Base-by-base conservation (phyloP, 2,888 invertebrate species). In the Ormyrus thymus region DNA sequence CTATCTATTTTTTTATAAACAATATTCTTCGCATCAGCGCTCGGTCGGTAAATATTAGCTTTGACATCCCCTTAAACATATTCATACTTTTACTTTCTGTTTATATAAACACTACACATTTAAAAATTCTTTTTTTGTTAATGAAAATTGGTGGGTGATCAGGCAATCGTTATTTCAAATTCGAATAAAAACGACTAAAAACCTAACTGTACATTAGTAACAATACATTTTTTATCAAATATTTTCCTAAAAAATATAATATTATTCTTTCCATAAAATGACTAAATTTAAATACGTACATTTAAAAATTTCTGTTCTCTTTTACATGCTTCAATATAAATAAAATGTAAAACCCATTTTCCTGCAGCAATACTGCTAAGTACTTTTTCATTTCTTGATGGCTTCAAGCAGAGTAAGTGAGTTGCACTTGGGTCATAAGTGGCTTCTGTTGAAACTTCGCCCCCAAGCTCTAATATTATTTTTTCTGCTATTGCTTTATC, bases 321-420 rank as follows among this genome's bases (percentile, higher is more conserved):
- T 8, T 92, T 90, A 75, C 95, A 95, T 64, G 94, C 92, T 6
- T 93, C 92, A 1, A 97, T 90, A 86, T 97, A 98, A 0, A 93
- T 93, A 1, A 94, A 92, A 84, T 96, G 95, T n/a, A 98, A 90
- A 10, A 98, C 93, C 97, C 97, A 98, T 85, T 95, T 94, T 15
- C 98, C 98, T 0, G 95, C 93, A 0, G 98, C 97, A 80, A 98
- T 93, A 78, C 95, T 94, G 0, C 95, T 94, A 46, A 98, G 91
- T 90, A 96, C 93, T 91, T 97, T 97, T 91, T 98, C 98, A 87
- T 96, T 97, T 78, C 97, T 93, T 8, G 93, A 92, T 0, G 95
- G 94, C 85, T 93, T 93, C 62, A 94, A 92, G 83, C 96, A 95
- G 50, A 98, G 91, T 43, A 97, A 90, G 87, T 97, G 97, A 0